Conservation (phyloP, 2,797 vertebrate genomes). For the Etheostoma perlongum region DNA sequence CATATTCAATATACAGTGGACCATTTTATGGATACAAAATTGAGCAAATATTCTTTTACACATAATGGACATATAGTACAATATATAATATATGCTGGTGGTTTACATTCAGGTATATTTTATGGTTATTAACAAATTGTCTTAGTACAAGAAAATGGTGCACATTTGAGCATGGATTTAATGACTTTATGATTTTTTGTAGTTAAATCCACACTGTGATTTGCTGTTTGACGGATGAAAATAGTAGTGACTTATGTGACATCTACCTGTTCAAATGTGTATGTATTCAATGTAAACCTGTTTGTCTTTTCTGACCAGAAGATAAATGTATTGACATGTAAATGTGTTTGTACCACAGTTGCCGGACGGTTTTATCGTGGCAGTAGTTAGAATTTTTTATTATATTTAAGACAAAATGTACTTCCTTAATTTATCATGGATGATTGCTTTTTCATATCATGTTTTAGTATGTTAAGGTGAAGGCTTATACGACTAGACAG, state of each 20-base stretch:
- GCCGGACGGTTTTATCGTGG: slow-evolving; percentile 42
- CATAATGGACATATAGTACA: slow-evolving; percentile 48
- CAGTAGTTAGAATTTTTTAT: slow-evolving; percentile 49
- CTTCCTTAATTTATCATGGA: neutral
- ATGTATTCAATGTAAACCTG: slow-evolving; percentile 42
- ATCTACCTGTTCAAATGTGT: slow-evolving; percentile 22
- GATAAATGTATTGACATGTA: slow-evolving; percentile 7
- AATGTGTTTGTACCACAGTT: slow-evolving; percentile 54
- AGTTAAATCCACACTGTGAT: slow-evolving; percentile 15
- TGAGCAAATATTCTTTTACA: slow-evolving; percentile 36
- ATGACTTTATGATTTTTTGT: slow-evolving; percentile 12
- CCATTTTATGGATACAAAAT: slow-evolving; percentile 50
- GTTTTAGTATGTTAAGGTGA: slow-evolving; percentile 6
- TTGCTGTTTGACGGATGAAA: slow-evolving; percentile 19
- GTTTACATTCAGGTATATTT: slow-evolving; percentile 71
- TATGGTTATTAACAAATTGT: slow-evolving; percentile 47
- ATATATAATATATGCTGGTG: slow-evolving; percentile 69
- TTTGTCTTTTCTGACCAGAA: slow-evolving; percentile 24
- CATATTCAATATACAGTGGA: slow-evolving; percentile 39
- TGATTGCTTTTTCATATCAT: no score
- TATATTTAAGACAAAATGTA: slow-evolving; percentile 18
- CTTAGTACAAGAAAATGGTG: slow-evolving; percentile 53
- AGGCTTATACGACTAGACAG: slow-evolving; percentile 20
- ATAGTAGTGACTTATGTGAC: slow-evolving; percentile 3
- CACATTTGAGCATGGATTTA: slow-evolving; percentile 43